Evolutionary conservation across 2,888 invertebrate species (phyloP), one percentile per base, ranked within the genome.

Genomic region (Kryphioiulus occultus): DNA sequence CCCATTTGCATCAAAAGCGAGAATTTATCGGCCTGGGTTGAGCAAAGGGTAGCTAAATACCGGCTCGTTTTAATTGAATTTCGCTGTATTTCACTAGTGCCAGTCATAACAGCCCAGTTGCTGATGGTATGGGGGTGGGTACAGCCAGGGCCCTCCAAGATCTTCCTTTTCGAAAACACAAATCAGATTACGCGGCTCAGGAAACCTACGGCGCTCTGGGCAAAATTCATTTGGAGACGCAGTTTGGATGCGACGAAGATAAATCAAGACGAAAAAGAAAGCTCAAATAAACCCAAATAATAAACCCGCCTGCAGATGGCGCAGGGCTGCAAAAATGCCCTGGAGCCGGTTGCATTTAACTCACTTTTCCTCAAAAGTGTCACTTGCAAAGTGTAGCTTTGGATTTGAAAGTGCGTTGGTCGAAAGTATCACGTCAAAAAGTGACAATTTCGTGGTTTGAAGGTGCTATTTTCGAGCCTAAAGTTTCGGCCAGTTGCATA

Each of bases 181-280:
- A 68, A 68, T 68, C 59, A 68, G 59, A 68, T 68, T 68, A 68
- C 22, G n/a, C 59, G 59, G 59, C 59, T 68, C 59, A 68, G 22
- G 22, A 68, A 68, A 68, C 59, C 59, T 68, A 68, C 59, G 22
- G 59, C 59, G 53, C 59, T 68, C 59, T 26, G 7, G 59, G 59
- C 22, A 4, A 68, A 68, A 68, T 68, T 68, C 59, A 26, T 26
- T 9, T 22, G n/a, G 22, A 68, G 22, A 22, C 59, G 22, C 22
- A 68, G 5, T 68, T 68, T 68, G 22, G 44, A 22, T 9, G 59
- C 5, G 10, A 68, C 5, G 59, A 53, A n/a, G 22, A 68, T 68
- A 68, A 68, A 68, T 68, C 22, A 26, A 44, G 22, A 19, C 59
- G 22, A 68, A 44, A 15, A 4, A 22, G 59, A n/a, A 68, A 59